Percentiles rank a stretch among this genome's conserved stretches.
phyloP scores from a whole-genome alignment of 1,140 invertebrate species.

The Antheraea pernyi region DNA sequence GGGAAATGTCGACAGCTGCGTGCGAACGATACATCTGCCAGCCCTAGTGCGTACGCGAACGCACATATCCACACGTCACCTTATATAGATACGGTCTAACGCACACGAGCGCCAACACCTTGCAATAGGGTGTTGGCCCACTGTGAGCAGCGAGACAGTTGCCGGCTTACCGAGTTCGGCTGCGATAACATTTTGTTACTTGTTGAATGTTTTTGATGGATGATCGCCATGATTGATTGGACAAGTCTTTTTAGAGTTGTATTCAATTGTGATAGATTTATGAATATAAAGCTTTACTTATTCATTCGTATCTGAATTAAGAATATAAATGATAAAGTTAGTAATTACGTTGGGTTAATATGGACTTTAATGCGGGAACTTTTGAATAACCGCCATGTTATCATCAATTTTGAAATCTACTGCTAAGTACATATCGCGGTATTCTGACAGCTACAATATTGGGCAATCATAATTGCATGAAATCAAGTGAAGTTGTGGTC shows the following conservation, averaged over 20 bases:
- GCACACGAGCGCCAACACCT: conserved; percentile 40
- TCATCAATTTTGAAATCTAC: too few relatives aligned
- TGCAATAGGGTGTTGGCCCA: conserved; percentile 39
- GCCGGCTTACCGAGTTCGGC: conserved; percentile 33
- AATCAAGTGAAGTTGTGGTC: too few relatives aligned
- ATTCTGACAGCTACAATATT: too few relatives aligned
- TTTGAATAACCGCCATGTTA: too few relatives aligned
- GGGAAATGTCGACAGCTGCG: conserved; percentile 61
- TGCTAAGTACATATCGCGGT: too few relatives aligned
- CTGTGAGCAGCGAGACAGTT: conserved; percentile 31
- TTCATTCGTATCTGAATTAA: conserved; percentile 4
- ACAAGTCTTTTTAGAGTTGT: conserved; percentile 43
- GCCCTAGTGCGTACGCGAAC: conserved; percentile 46
- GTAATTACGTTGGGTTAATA: not conserved
- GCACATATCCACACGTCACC: conserved; percentile 23
- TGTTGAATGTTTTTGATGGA: conserved; percentile 71
- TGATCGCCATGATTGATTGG: conserved; percentile 71
- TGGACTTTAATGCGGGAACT: too few relatives aligned
- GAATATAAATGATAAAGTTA: not conserved
- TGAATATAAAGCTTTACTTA: not conserved
- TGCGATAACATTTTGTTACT: conserved; percentile 68
- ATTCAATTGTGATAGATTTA: conserved; percentile 56
- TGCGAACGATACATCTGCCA: conserved; percentile 64
- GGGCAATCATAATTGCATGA: too few relatives aligned
- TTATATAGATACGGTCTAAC: conserved; percentile 30